Percentiles rank a stretch among this genome's conserved stretches.
Evolutionary conservation across 2,797 vertebrate genomes (phyloP).

Genomic region (Calcarius lapponicus): DNA sequence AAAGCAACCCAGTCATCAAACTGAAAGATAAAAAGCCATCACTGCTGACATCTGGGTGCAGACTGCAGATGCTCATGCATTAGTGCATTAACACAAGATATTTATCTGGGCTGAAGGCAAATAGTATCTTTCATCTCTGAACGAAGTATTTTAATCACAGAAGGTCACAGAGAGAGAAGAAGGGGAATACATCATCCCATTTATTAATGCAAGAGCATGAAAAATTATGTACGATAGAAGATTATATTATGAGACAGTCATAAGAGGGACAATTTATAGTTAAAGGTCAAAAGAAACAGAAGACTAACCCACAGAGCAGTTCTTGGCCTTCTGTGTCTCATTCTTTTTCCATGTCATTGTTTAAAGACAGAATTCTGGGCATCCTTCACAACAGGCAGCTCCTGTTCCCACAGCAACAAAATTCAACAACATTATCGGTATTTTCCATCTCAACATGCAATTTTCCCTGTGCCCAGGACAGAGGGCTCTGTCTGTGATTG

Average conservation of each 20-base stretch:
- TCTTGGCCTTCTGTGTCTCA: background rate
- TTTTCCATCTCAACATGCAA: conserved; percentile 49
- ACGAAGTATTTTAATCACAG: background rate
- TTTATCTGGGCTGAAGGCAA: background rate
- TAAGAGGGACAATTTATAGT: conserved; percentile 35
- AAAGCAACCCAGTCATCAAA: background rate
- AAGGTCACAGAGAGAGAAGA: background rate
- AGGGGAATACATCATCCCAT: background rate
- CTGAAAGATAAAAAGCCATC: background rate
- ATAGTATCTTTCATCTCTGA: background rate
- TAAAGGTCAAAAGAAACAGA: conserved; percentile 49
- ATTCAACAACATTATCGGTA: conserved; percentile 21
- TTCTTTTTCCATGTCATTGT: conserved; percentile 36
- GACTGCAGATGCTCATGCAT: background rate
- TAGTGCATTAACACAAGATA: background rate
- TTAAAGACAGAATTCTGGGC: conserved; percentile 17
- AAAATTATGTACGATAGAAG: background rate
- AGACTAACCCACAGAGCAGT: background rate
- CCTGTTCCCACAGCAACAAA: conserved; percentile 44
- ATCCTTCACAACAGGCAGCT: background rate
- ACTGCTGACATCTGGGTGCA: background rate
- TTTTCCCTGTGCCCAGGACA: conserved; percentile 11
- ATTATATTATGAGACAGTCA: background rate
- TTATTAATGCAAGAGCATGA: background rate
- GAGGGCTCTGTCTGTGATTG: background rate